phyloP scores from a whole-genome alignment of 2,797 vertebrate species.

The Leptatherina wallacei region DNA sequence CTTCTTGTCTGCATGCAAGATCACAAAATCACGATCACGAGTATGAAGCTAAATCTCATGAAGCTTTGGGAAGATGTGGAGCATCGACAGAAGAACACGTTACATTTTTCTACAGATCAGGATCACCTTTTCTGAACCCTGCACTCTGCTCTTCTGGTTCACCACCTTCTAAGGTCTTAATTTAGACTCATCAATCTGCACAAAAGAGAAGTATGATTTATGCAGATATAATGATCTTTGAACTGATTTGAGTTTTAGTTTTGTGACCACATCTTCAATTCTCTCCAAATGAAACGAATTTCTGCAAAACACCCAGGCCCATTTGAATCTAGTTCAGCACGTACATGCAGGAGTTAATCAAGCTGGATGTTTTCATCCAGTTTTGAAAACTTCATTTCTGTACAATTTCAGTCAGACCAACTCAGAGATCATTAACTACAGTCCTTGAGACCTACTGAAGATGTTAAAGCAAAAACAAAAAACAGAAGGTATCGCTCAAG shows the following conservation, averaged over 20 bases:
- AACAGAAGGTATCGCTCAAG: too few relatives aligned
- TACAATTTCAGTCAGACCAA: too few relatives aligned
- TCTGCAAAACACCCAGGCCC: too few relatives aligned
- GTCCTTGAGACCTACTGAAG: too few relatives aligned
- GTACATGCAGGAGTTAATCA: too few relatives aligned
- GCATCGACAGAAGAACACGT: neutral
- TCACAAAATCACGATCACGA: neutral
- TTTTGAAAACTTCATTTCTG: too few relatives aligned
- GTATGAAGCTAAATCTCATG: neutral
- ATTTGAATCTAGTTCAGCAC: too few relatives aligned
- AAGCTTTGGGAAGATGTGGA: neutral
- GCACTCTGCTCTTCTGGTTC: neutral
- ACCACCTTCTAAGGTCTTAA: neutral
- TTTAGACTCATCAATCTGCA: neutral
- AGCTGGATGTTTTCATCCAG: too few relatives aligned
- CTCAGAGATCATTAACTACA: too few relatives aligned
- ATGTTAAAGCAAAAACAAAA: too few relatives aligned
- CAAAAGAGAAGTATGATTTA: constrained; percentile 8
- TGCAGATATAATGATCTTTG: neutral
- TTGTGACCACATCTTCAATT: constrained; percentile 1
- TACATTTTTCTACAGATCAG: neutral
- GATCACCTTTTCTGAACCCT: too few relatives aligned
- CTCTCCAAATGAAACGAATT: constrained; percentile 4
- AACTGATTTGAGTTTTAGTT: constrained; percentile 8
- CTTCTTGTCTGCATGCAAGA: neutral